phyloP scores from a whole-genome alignment of 2,888 invertebrate species.

The Sipunculus nudus region DNA sequence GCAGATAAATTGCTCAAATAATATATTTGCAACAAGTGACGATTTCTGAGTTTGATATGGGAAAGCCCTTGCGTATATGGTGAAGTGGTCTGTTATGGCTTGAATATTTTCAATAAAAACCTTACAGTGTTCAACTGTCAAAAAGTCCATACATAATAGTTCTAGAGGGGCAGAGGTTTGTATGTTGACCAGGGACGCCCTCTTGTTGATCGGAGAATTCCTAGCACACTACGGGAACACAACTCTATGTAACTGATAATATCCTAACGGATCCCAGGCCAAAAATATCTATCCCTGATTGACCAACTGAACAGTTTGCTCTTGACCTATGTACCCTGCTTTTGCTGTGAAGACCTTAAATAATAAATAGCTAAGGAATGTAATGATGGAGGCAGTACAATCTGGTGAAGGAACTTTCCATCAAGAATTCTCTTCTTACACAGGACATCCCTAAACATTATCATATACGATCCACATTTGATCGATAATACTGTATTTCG shows the following conservation, averaged over 20 bases:
- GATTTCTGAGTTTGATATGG: background rate
- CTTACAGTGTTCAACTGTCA: background rate
- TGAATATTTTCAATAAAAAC: background rate
- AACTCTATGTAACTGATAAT: background rate
- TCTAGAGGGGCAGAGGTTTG: no score
- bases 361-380: no score
- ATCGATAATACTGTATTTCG: no score
- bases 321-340: background rate
- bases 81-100: no score
- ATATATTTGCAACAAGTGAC: background rate
- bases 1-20: background rate
- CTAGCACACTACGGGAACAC: background rate
- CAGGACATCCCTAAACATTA: no score
- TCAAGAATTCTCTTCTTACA: no score
- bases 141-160: no score
- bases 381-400: no score
- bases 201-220: background rate
- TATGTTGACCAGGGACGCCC: background rate
- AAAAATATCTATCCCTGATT: background rate
- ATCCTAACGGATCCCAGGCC: background rate
- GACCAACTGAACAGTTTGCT: background rate
- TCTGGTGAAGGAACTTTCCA: background rate
- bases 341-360: background rate
- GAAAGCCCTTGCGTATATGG: background rate
- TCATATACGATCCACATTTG: no score